Base-by-base conservation (phyloP, 2,113 vertebrate species). In the Zosterops japonicus region DNA sequence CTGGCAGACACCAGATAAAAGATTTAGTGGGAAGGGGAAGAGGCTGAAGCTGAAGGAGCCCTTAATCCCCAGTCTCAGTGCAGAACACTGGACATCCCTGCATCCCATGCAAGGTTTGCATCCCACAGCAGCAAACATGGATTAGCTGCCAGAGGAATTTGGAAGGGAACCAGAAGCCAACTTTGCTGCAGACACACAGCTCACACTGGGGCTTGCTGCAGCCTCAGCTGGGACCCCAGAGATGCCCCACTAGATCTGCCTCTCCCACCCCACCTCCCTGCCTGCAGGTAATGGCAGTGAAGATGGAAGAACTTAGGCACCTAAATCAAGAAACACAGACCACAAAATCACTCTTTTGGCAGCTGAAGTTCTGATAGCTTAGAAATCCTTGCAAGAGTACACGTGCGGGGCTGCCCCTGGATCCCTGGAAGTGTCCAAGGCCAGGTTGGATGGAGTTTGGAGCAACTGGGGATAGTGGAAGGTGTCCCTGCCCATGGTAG, bases 351-450 rank as follows among this genome's bases (percentile, higher is more conserved):
- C n/a, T 75, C 25, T 52, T 39, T 47, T 31, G 46, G 28, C 47
- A 88, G 12, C 35, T 27, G 28, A 49, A 35, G 33, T 15, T 42
- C 50, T 52, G 41, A 22, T n/a, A 33, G 6, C 24, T 35, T 4
- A 28, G 22, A 56, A 83, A 75, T 19, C 60, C 47, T 39, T 53
- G 46, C 36, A 22, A 24, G 5, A 63, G 4, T 22, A 36, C 75
- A 25, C 0, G 0, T 4, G 7, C 41, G 55, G 68, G 35, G 41
- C 4, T 83, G 41, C 4, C 6, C 17, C 63, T 50, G 49, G 8
- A 41, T 27, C 55, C 11, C 55, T 76, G 70, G 21, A 10, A 61
- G 12, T 16, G 47, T 6, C 35, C 47, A 8, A 23, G 5, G 14
- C 21, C 47, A 27, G 41, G n/a, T 0, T 68, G 55, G 47, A 76